Percentiles rank a stretch among this genome's conserved stretches.
phyloP scores from a whole-genome alignment of 2,113 vertebrate species.

The Erythrolamprus reginae region DNA sequence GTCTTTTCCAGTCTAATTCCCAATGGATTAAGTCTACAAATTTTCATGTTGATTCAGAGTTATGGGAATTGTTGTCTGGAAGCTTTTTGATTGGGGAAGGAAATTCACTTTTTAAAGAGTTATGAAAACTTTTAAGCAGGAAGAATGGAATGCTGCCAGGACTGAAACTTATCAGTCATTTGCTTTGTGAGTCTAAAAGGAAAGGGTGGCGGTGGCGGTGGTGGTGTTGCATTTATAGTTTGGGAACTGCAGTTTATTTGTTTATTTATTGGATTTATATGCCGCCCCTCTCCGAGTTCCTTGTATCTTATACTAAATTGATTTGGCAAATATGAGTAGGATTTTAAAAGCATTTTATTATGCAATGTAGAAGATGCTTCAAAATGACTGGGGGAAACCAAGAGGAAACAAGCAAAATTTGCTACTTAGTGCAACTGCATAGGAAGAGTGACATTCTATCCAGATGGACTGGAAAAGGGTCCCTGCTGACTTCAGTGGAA shows the following conservation, averaged over 20 bases:
- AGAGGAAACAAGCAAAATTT: neutral
- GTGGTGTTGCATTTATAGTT: neutral
- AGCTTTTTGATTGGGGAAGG: neutral
- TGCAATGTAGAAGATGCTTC: neutral
- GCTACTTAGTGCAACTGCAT: neutral
- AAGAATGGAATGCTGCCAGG: neutral
- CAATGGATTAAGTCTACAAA: neutral
- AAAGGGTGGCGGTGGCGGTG: too few species aligned
- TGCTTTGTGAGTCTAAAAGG: neutral
- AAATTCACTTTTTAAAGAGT: neutral
- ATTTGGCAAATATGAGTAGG: neutral
- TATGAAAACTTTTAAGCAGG: neutral
- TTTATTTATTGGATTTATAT: too few species aligned
- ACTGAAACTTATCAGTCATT: neutral
- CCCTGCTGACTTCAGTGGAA: neutral
- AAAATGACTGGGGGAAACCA: neutral
- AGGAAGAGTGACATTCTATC: neutral
- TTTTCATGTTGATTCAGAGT: neutral
- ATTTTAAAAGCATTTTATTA: neutral
- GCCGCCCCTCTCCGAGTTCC: too few species aligned
- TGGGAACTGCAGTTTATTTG: too few species aligned
- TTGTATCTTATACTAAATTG: neutral
- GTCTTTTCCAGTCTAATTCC: neutral
- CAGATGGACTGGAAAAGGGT: neutral
- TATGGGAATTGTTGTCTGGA: neutral